Conservation (phyloP, 2,797 vertebrate genomes). For the Eospalax fontanierii region DNA sequence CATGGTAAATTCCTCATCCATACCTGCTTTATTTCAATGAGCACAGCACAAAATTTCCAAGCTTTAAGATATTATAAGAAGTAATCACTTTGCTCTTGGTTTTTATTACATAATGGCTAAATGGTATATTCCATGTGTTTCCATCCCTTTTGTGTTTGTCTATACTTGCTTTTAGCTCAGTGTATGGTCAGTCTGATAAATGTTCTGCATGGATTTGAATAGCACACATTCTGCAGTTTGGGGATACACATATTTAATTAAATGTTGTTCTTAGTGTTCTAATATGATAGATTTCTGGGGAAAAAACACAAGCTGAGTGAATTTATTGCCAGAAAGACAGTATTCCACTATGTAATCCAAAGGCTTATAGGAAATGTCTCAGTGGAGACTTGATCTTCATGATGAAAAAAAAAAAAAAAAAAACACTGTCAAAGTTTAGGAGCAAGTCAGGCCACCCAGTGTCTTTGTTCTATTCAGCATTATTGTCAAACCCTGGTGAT, state of each 20-base stretch:
- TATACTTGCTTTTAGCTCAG: neutral
- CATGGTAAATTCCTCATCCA: neutral
- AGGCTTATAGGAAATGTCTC: neutral
- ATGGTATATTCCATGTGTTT: neutral
- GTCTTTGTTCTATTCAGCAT: neutral
- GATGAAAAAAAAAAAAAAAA: neutral
- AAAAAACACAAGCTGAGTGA: neutral
- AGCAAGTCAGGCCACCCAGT: neutral
- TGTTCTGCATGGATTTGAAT: neutral
- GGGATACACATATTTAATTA: neutral
- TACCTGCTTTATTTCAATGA: neutral
- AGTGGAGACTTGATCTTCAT: neutral
- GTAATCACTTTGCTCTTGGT: neutral
- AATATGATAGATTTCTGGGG: neutral
- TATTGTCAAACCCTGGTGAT: neutral
- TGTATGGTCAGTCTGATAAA: neutral
- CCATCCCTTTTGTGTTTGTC: neutral
- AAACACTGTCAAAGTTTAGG: neutral
- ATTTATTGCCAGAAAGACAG: neutral
- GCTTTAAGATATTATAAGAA: neutral
- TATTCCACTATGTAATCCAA: neutral
- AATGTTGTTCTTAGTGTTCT: neutral
- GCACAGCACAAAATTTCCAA: neutral
- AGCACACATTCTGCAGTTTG: neutral
- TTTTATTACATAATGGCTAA: slow-evolving; percentile 1